Conservation (phyloP, 2,888 invertebrate genomes). For the Hecatera dysodea region DNA sequence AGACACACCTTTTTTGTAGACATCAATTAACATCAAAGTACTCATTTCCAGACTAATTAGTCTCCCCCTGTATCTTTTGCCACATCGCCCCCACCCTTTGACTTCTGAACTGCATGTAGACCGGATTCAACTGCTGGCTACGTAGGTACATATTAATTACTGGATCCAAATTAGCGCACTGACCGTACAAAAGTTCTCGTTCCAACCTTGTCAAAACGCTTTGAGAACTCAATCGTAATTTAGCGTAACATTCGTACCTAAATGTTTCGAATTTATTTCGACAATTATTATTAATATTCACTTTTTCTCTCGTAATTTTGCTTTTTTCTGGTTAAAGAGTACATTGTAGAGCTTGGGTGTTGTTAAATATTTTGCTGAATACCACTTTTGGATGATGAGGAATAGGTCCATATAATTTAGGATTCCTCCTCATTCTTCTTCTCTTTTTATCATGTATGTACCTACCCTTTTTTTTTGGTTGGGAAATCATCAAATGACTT, state of each 20-base stretch:
- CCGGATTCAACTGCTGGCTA: constrained; percentile 56
- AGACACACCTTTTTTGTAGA: neutral
- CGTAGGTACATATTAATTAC: constrained; percentile 85
- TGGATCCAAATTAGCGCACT: constrained; percentile 85
- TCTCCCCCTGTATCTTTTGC: constrained; percentile 1
- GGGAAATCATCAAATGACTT: no score
- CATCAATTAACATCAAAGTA: neutral
- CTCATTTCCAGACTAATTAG: constrained; percentile 5
- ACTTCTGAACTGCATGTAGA: constrained; percentile 38
- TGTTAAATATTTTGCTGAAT: neutral
- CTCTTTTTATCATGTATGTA: neutral
- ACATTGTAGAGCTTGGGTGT: neutral
- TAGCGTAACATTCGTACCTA: constrained; percentile 49
- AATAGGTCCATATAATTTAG: no score
- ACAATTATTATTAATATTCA: constrained; percentile 42
- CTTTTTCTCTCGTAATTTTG: constrained; percentile 25
- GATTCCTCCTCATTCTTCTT: neutral
- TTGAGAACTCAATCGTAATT: constrained; percentile 72
- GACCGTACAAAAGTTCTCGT: constrained; percentile 79
- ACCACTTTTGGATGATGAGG: neutral
- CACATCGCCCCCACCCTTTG: constrained; percentile 51
- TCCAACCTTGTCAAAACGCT: constrained; percentile 78
- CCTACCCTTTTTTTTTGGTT: no score
- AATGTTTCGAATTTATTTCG: constrained; percentile 55
- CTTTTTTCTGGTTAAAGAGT: constrained; percentile 8